Evolutionary conservation across 2,888 invertebrate genomes (phyloP), one percentile per base, ranked within the genome.

Genomic region (Syritta pipiens): DNA sequence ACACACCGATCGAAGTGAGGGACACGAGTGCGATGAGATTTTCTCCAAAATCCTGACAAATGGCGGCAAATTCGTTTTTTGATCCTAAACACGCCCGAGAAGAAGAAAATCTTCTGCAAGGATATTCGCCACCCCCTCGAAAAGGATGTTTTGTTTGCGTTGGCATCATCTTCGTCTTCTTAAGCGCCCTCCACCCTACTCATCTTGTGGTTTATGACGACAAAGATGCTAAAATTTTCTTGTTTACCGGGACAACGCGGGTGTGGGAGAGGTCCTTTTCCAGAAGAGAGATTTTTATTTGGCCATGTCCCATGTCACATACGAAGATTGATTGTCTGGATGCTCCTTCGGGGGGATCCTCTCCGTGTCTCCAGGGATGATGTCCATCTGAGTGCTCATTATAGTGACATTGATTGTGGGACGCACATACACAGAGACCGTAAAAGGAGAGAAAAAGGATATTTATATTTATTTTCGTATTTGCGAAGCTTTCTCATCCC

Each of bases 341-440:
- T 44, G 10, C 22, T 37, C 30, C 37, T 9, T 40, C 63, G 10
- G 5, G 12, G 19, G 40, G 26, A 37, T 30, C 30, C 28, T 42
- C 17, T 10, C 26, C 12, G 24, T n/a, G 10, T 37, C 69, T 71
- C 65, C 28, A 12, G 79, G 79, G 79, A 79, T 79, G 79, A 79
- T 79, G 79, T 79, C 79, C 79, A 74, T 57, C 74, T 62, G 79
- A 79, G 79, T 74, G 79, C 79, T 74, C 67, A 79, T 79, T 79
- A 79, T 79, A 24, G 74, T 79, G 79, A 79, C 79, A 79, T 74
- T 79, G 79, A 79, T 79, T 79, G 79, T 67, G 44, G 59, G 67
- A 51, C 72, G 53, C 35, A 57, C 62, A 55, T 44, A 32, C 30
- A 51, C 49, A 71, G 30, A 72, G 17, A 32, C 26, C 10, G n/a